Percentiles rank a stretch among this genome's conserved stretches.
These are phyloP conservation scores for Philopotamus ludificatus DNA, from an alignment of 1,140 invertebrate species.

Conservation along the genomic window DNA sequence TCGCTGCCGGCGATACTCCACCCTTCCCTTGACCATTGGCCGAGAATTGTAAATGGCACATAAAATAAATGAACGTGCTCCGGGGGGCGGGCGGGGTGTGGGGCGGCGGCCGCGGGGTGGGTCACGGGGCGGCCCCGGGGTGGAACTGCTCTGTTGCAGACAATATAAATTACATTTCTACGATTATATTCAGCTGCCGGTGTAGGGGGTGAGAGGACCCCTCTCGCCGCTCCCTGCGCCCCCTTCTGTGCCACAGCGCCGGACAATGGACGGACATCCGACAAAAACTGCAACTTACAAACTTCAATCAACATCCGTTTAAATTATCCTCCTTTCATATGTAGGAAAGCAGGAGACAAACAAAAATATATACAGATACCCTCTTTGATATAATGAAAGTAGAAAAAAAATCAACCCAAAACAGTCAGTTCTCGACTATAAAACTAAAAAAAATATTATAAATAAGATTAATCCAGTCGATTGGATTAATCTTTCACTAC, in stretches of 20 bases:
- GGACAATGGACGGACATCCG: slow-evolving; percentile 13
- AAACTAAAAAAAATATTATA: too few species aligned
- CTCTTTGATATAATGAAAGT: too few species aligned
- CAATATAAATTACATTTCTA: slow-evolving; percentile 60
- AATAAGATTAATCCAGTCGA: too few species aligned
- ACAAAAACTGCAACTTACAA: slow-evolving; percentile 2
- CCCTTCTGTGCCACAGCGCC: slow-evolving; percentile 13
- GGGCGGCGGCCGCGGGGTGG: slow-evolving; percentile 6
- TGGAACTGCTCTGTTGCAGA: slow-evolving; percentile 57
- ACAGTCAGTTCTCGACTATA: too few species aligned
- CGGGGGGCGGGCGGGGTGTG: slow-evolving; percentile 42
- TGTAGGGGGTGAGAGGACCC: slow-evolving; percentile 46
- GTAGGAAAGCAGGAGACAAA: not conserved
- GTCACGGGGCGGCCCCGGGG: slow-evolving; percentile 34
- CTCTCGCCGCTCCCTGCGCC: slow-evolving; percentile 29
- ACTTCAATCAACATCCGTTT: not conserved
- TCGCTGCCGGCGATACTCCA: slow-evolving; percentile 35
- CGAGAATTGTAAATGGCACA: slow-evolving; percentile 61
- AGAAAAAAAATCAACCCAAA: too few species aligned
- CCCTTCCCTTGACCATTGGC: slow-evolving; percentile 58
- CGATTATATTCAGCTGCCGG: slow-evolving; percentile 54
- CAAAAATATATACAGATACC: too few species aligned
- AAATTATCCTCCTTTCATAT: not conserved
- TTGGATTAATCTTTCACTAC: too few species aligned
- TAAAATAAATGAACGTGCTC: slow-evolving; percentile 60